Percentiles rank a stretch among this genome's conserved stretches.
Conservation (phyloP, 2,888 invertebrate species). For the Orthonychiurus folsomi region DNA sequence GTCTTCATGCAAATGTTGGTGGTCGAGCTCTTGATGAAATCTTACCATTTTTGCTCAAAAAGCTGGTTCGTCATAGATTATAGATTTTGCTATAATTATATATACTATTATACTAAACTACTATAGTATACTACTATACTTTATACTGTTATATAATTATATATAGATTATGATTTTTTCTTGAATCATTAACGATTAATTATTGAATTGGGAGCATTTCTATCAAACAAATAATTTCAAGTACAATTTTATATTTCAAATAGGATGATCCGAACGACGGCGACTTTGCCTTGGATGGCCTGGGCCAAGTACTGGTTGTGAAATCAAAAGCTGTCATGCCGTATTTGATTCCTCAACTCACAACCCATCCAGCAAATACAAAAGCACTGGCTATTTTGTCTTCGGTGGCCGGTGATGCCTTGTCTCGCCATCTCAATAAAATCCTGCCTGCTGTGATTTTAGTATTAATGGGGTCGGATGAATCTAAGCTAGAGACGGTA, state of each 20-base stretch:
- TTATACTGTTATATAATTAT: too few species aligned
- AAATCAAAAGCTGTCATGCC: conserved; percentile 93
- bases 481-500: conserved; percentile 11
- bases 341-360: conserved; percentile 89
- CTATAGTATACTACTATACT: too few species aligned
- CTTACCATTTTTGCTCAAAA: conserved; percentile 77
- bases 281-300: conserved; percentile 87
- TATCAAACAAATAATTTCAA: conserved; percentile 11
- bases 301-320: conserved; percentile 93
- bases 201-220: too few species aligned
- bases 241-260: too few species aligned
- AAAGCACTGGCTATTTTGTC: conserved; percentile 88
- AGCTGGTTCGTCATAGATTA: too few species aligned
- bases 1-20: conserved; percentile 87
- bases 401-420: conserved; percentile 85
- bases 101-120: too few species aligned
- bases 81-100: too few species aligned
- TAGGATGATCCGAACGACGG: conserved; percentile 66
- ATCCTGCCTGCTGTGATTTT: conserved; percentile 81
- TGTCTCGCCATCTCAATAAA: conserved; percentile 79
- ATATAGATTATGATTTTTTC: too few species aligned
- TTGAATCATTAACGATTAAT: not conserved
- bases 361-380: conserved; percentile 79
- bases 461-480: conserved; percentile 24
- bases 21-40: conserved; percentile 92